Evolutionary conservation across 2,797 vertebrate species (phyloP).

Genomic region (Gymnoscopelus braueri): DNA sequence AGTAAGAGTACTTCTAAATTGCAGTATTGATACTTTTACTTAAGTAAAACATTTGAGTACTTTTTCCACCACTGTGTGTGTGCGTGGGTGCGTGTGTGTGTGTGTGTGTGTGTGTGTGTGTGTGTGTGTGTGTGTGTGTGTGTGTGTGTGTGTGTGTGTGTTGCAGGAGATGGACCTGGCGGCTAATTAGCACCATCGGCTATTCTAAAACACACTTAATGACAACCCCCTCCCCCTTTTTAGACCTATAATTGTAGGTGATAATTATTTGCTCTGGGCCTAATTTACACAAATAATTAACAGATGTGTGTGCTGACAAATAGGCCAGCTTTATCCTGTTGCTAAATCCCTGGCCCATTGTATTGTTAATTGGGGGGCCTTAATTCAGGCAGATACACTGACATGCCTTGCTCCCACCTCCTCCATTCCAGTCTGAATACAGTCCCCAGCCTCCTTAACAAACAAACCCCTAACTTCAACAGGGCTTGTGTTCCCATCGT

Average conservation of each 20-base stretch:
- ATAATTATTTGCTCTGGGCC: slow-evolving; percentile 93
- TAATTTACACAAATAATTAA: slow-evolving; percentile 94
- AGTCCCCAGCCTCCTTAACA: slow-evolving; percentile 78
- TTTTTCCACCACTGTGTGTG: too few relatives aligned
- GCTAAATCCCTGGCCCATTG: slow-evolving; percentile 87
- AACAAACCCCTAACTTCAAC: slow-evolving; percentile 59
- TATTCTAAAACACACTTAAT: slow-evolving; percentile 68
- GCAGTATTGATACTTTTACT: too few relatives aligned
- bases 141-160: background rate
- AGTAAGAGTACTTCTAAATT: too few relatives aligned
- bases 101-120: background rate
- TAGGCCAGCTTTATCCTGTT: slow-evolving; percentile 82
- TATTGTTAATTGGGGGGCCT: slow-evolving; percentile 84
- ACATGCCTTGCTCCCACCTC: slow-evolving; percentile 58
- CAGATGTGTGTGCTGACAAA: slow-evolving; percentile 93
- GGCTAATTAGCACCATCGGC: slow-evolving; percentile 70
- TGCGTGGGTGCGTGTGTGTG: too few relatives aligned
- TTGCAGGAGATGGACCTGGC: slow-evolving; percentile 5
- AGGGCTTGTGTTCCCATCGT: slow-evolving; percentile 31
- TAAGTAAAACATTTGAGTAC: too few relatives aligned
- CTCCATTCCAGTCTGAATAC: slow-evolving; percentile 76
- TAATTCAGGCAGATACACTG: slow-evolving; percentile 83
- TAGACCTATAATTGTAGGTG: slow-evolving; percentile 82
- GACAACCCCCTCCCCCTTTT: slow-evolving; percentile 59
- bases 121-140: background rate